Percentiles rank a stretch among this genome's conserved stretches.
Conservation (phyloP, 2,113 vertebrate genomes). For the Coregonus clupeaformis region DNA sequence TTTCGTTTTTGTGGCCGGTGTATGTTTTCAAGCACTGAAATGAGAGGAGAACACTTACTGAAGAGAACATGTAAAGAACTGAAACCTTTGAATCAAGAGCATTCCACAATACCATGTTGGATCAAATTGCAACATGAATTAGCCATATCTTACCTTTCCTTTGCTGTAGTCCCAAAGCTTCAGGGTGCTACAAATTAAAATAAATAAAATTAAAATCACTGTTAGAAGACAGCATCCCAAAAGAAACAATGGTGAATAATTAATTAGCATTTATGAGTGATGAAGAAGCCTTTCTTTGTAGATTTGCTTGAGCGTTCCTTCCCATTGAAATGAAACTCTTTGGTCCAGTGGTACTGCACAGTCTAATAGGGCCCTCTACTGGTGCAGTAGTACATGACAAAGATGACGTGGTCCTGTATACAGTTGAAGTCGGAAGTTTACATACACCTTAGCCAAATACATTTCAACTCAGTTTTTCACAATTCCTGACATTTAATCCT, state of each 20-base stretch:
- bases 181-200: slow-evolving; percentile 81
- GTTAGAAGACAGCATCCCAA: not conserved
- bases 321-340: not conserved
- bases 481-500: too few species aligned
- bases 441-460: too few species aligned
- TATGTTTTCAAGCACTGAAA: slow-evolving; percentile 97
- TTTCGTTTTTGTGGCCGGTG: slow-evolving; percentile 98
- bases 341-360: not conserved
- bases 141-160: slow-evolving; percentile 83
- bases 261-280: not conserved
- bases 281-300: not conserved
- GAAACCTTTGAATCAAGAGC: not conserved
- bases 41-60: not conserved
- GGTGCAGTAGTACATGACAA: not conserved
- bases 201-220: too few species aligned
- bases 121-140: not conserved
- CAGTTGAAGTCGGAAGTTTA: too few species aligned
- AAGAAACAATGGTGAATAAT: too few species aligned
- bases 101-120: too few species aligned
- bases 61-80: not conserved
- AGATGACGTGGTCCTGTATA: too few species aligned
- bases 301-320: not conserved
- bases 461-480: too few species aligned
- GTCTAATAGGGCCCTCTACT: not conserved
- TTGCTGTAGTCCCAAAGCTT: slow-evolving; percentile 99